Conservation (phyloP, 2,113 vertebrate genomes). For the Bubalus kerabau region DNA sequence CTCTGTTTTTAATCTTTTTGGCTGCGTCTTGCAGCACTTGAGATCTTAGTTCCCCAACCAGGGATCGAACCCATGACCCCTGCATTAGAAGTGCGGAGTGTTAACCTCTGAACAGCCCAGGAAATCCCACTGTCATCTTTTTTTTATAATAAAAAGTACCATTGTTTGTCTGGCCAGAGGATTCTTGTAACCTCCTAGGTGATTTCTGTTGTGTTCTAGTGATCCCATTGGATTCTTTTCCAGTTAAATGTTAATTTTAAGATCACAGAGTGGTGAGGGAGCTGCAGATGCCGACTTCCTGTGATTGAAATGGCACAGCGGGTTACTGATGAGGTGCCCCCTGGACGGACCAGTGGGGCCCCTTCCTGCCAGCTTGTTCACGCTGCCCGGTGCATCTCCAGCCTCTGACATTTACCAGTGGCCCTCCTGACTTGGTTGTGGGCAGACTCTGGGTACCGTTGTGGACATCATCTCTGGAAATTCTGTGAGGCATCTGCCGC, state of each 20-base stretch:
- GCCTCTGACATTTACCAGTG: neutral
- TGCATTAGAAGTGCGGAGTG: neutral
- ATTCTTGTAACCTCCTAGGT: neutral
- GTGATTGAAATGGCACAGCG: neutral
- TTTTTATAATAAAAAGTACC: neutral
- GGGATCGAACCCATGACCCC: neutral
- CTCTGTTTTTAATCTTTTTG: neutral
- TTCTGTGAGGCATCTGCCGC: neutral
- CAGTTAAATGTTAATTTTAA: neutral
- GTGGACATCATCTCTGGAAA: neutral
- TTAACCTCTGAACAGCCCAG: neutral
- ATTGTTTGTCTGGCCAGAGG: neutral
- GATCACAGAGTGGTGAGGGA: neutral
- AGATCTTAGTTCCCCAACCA: neutral
- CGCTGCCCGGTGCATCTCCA: fast-evolving
- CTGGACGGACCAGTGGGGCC: neutral
- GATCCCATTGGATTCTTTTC: neutral
- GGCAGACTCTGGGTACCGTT: neutral
- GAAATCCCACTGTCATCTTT: neutral
- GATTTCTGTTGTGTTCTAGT: neutral
- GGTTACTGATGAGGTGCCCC: neutral
- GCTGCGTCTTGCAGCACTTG: neutral
- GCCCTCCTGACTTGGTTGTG: neutral
- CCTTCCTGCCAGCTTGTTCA: neutral
- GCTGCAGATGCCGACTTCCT: neutral